Conservation (phyloP, 2,888 invertebrate species). For the Parelbella ahira region DNA sequence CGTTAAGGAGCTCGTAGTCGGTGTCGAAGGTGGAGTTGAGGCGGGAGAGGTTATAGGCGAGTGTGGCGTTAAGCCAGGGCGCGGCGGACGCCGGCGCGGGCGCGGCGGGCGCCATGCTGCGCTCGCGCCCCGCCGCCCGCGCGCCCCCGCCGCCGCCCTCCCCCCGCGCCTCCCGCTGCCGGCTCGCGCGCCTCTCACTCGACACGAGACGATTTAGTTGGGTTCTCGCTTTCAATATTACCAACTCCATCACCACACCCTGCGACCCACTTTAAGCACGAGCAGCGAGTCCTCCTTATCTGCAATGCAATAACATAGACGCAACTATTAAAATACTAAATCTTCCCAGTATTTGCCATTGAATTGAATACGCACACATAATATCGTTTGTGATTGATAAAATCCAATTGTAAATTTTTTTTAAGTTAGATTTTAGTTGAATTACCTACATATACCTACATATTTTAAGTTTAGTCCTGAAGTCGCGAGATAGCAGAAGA, state of each 20-base stretch:
- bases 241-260: constrained; percentile 81
- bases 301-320: constrained; percentile 35
- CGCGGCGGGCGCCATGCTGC: constrained; percentile 71
- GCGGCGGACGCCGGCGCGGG: constrained; percentile 60
- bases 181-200: constrained; percentile 53
- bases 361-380: not conserved
- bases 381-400: no score
- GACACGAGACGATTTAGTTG: constrained; percentile 82
- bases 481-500: no score
- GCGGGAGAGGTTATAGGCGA: constrained; percentile 75
- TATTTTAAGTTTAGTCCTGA: no score
- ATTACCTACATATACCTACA: no score
- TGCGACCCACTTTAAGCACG: constrained; percentile 46
- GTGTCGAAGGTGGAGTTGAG: constrained; percentile 77
- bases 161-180: constrained; percentile 41
- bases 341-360: not conserved
- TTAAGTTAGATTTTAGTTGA: no score
- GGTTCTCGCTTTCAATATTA: constrained; percentile 82
- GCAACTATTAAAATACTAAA: no score
- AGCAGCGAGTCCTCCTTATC: constrained; percentile 47
- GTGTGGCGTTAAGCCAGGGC: constrained; percentile 79
- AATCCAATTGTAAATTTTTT: no score
- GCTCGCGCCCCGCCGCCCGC: constrained; percentile 57
- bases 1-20: constrained; percentile 74
- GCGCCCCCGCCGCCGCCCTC: constrained; percentile 48